phyloP scores from a whole-genome alignment of 2,888 invertebrate species.

The Nemotelus pantherinus region DNA sequence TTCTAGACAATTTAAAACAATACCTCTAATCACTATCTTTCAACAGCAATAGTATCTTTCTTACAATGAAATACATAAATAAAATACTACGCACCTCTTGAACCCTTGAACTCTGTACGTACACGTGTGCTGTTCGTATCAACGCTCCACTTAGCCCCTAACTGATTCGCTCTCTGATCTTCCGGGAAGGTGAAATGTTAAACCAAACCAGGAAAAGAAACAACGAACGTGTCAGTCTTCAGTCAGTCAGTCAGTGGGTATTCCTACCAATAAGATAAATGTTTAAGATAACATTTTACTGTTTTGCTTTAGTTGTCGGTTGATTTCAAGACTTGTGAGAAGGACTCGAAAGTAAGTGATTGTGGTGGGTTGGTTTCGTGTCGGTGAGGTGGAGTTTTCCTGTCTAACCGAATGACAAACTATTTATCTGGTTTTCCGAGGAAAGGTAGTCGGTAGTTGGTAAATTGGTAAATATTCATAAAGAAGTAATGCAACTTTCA shows the following conservation, averaged over 20 bases:
- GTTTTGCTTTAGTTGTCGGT: neutral
- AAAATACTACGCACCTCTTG: too few relatives aligned
- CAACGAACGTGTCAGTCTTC: neutral
- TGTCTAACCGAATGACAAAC: conserved; percentile 10
- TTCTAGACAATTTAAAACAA: too few relatives aligned
- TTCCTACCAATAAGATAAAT: conserved; percentile 9
- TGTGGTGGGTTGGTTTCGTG: neutral
- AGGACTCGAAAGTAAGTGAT: neutral
- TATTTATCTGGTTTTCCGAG: neutral
- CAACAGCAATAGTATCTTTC: too few relatives aligned
- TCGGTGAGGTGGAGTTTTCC: neutral
- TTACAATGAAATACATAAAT: too few relatives aligned
- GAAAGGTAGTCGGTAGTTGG: too few relatives aligned
- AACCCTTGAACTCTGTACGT: too few relatives aligned
- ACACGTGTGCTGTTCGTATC: too few relatives aligned
- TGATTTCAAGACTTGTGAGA: conserved; percentile 2
- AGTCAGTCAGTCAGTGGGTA: neutral
- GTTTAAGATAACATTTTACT: conserved; percentile 15
- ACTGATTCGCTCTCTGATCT: too few relatives aligned
- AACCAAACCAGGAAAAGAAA: neutral
- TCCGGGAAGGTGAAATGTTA: neutral
- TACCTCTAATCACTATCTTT: too few relatives aligned
- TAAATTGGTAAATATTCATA: too few relatives aligned
- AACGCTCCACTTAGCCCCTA: too few relatives aligned
- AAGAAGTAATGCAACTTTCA: too few relatives aligned